Evolutionary conservation across 2,113 vertebrate species (phyloP).

Genomic region (Raphicerus campestris): DNA sequence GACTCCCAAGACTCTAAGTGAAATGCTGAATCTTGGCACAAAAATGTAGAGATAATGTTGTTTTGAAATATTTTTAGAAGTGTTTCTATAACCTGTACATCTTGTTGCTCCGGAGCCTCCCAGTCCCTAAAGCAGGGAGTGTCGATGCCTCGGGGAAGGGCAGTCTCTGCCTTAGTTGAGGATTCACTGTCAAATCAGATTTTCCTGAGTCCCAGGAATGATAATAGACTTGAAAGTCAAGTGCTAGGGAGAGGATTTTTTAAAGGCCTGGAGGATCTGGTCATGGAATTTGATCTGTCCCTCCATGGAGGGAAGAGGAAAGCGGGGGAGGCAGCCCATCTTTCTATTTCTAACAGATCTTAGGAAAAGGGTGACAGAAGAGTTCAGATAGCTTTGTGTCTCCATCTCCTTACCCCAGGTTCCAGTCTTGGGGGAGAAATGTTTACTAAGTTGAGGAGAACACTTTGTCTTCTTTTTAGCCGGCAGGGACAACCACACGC

Average conservation of each 20-base stretch:
- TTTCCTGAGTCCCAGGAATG: neutral
- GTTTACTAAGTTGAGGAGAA: neutral
- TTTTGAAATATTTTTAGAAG: conserved; percentile 15
- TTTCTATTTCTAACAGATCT: neutral
- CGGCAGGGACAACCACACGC: neutral
- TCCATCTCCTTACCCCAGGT: neutral
- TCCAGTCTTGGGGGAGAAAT: neutral
- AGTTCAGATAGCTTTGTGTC: neutral
- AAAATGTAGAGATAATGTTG: neutral
- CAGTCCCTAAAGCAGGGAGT: neutral
- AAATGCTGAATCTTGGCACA: neutral
- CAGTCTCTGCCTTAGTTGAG: neutral
- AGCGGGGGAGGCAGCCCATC: neutral
- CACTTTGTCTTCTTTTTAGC: neutral
- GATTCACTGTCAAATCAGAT: conserved; percentile 2
- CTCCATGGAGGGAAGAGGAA: neutral
- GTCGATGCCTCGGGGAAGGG: neutral
- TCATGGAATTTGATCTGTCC: neutral
- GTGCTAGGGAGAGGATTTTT: conserved; percentile 28
- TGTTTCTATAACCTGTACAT: neutral
- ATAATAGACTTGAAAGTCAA: neutral
- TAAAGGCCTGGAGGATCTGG: neutral
- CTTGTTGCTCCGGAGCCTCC: neutral
- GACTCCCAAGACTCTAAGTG: neutral
- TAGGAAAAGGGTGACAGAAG: neutral